A percentile compares a stretch with the other conserved stretches of the same genome.
phyloP scores from a whole-genome alignment of 2,888 invertebrate species.

The Parnassius smintheus region DNA sequence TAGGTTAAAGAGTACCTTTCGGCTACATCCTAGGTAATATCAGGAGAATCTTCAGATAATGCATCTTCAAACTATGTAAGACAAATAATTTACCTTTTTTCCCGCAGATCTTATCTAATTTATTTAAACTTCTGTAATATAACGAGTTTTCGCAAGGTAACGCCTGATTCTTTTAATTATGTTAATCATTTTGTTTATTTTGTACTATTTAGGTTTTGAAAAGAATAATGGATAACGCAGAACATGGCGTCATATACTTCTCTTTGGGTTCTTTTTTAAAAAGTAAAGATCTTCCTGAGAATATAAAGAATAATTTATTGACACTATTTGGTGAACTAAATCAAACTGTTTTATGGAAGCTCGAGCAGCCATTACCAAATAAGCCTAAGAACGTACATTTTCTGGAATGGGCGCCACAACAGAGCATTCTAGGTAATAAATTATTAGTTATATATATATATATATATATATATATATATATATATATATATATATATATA shows the following conservation, averaged over 20 bases:
- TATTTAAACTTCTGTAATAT: no score
- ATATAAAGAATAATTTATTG: slow-evolving; percentile 41
- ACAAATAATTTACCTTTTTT: no score
- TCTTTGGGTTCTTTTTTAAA: slow-evolving; percentile 59
- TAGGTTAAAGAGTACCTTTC: no score
- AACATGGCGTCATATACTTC: slow-evolving; percentile 59
- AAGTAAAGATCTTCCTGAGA: slow-evolving; percentile 45
- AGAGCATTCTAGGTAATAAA: slow-evolving; percentile 42
- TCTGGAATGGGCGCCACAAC: slow-evolving; percentile 63
- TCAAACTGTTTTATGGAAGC: slow-evolving; percentile 64
- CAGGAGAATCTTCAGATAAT: no score
- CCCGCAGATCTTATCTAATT: no score
- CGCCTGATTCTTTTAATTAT: no score
- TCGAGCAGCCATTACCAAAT: slow-evolving; percentile 47
- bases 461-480: no score
- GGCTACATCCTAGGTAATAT: no score
- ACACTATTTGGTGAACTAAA: slow-evolving; percentile 52
- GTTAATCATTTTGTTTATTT: no score
- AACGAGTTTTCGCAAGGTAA: no score
- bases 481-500: no score
- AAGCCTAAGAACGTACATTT: slow-evolving; percentile 63
- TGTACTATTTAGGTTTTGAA: slow-evolving; percentile 42
- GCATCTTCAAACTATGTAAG: no score
- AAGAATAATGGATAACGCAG: slow-evolving; percentile 49
- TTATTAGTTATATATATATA: neutral